Conservation (phyloP, 2,113 vertebrate species). For the Platichthys flesus region DNA sequence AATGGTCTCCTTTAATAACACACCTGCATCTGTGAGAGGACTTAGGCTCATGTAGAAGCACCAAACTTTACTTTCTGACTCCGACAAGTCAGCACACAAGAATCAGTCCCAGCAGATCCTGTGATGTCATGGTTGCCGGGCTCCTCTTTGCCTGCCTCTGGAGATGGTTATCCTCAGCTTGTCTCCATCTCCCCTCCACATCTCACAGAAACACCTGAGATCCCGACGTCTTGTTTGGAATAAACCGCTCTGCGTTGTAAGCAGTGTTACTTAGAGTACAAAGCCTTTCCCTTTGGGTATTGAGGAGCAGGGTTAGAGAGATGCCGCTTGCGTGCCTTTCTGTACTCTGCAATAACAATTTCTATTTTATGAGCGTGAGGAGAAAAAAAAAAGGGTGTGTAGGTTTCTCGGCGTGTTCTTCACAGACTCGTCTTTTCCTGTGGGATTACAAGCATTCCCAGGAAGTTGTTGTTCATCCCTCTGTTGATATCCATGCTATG, state of each 20-base stretch:
- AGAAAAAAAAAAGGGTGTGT: conserved; percentile 23
- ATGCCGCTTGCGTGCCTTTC: conserved; percentile 30
- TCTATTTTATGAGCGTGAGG: conserved; percentile 43
- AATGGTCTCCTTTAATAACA: not conserved
- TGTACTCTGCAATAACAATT: conserved; percentile 56
- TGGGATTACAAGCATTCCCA: conserved; percentile 61
- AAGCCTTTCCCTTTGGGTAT: conserved; percentile 61
- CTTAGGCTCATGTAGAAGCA: conserved; percentile 12
- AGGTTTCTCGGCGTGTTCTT: conserved; percentile 50
- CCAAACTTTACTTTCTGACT: conserved; percentile 64
- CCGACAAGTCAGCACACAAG: conserved; percentile 50
- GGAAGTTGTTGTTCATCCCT: conserved; percentile 58
- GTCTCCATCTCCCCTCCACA: conserved; percentile 53
- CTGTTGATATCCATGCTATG: conserved; percentile 45
- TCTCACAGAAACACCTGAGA: conserved; percentile 47
- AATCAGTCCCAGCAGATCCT: conserved; percentile 44
- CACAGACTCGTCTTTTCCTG: conserved; percentile 50
- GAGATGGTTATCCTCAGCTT: conserved; percentile 64
- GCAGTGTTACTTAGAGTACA: conserved; percentile 62
- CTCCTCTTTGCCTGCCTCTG: conserved; percentile 49
- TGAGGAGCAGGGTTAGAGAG: conserved; percentile 52
- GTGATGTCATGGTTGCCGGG: conserved; percentile 63
- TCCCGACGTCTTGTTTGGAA: conserved; percentile 63
- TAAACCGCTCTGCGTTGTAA: conserved; percentile 51
- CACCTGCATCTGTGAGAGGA: conserved; percentile 32